Conservation (phyloP, 2,888 invertebrate species). For the Empis livida region DNA sequence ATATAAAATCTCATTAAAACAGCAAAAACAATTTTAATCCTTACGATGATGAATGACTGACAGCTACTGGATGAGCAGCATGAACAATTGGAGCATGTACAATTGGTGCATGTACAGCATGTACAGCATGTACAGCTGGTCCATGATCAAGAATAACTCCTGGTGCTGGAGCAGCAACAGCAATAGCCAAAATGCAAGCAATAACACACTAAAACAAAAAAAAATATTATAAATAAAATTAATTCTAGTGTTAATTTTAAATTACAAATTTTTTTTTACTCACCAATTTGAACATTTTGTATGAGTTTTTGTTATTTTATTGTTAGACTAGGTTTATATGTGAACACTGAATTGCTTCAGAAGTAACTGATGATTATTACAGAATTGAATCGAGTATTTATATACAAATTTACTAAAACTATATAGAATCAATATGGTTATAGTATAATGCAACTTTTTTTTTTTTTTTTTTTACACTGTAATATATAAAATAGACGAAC, state of each 20-base stretch:
- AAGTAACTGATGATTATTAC: slow-evolving; percentile 5
- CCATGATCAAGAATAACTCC: slow-evolving; percentile 36
- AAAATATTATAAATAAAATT: too few species aligned
- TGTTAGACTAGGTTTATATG: too few species aligned
- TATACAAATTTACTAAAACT: background rate
- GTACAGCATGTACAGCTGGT: background rate
- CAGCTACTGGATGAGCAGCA: background rate
- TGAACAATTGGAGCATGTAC: background rate
- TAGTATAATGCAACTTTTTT: too few species aligned
- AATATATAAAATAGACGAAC: too few species aligned
- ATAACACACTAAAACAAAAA: background rate
- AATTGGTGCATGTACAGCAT: background rate
- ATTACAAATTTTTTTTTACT: too few species aligned
- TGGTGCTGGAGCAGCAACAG: slow-evolving; percentile 40
- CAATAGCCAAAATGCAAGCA: slow-evolving; percentile 21
- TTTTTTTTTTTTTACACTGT: too few species aligned
- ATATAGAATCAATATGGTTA: too few species aligned
- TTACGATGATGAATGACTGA: background rate
- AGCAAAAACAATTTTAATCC: too few species aligned
- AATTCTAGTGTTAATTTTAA: too few species aligned
- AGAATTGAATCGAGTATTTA: slow-evolving; percentile 2
- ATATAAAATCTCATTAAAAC: too few species aligned
- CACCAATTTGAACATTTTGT: too few species aligned
- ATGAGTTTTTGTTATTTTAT: too few species aligned
- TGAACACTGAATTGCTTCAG: slow-evolving; percentile 7